Evolutionary conservation across 1,140 invertebrate genomes (phyloP).

Genomic region (Drosophila kanapiae): DNA sequence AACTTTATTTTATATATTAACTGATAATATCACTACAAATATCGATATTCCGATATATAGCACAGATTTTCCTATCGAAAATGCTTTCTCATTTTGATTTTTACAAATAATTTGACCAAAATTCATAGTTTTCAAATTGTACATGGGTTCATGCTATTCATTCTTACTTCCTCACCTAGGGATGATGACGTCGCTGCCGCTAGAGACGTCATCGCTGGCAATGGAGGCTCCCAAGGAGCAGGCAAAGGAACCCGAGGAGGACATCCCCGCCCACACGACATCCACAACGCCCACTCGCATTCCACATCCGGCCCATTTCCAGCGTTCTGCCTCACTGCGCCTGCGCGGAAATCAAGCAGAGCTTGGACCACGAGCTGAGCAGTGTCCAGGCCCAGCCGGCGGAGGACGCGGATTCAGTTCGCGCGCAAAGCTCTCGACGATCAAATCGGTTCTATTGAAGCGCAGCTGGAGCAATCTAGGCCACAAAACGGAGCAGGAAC

Average conservation of each 20-base stretch:
- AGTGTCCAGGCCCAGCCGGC: slow-evolving; percentile 28
- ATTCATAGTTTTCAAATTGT: not conserved
- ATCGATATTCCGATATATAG: too few species aligned
- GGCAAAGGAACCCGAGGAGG: slow-evolving; percentile 7
- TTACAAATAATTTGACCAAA: not conserved
- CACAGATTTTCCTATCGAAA: not conserved
- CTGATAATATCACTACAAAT: too few species aligned
- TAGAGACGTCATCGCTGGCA: slow-evolving; percentile 60
- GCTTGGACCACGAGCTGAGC: slow-evolving; percentile 17
- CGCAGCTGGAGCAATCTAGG: slow-evolving; percentile 71
- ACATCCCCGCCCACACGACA: slow-evolving; percentile 12
- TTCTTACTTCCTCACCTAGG: not conserved
- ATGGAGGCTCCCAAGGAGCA: slow-evolving; percentile 19
- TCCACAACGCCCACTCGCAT: slow-evolving; percentile 63
- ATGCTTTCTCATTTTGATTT: too few species aligned
- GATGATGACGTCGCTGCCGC: slow-evolving; percentile 62
- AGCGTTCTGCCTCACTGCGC: slow-evolving; percentile 74
- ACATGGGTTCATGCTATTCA: not conserved
- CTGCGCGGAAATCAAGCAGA: slow-evolving; percentile 67
- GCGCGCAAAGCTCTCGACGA: slow-evolving; percentile 70
- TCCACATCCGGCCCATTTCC: slow-evolving; percentile 64
- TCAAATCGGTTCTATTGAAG: slow-evolving; percentile 48
- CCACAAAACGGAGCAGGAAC: slow-evolving; percentile 50
- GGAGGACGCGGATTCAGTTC: slow-evolving; percentile 62
- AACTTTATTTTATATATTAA: too few species aligned